Conservation (phyloP, 1,140 invertebrate genomes). For the Dermatophagoides farinae region DNA sequence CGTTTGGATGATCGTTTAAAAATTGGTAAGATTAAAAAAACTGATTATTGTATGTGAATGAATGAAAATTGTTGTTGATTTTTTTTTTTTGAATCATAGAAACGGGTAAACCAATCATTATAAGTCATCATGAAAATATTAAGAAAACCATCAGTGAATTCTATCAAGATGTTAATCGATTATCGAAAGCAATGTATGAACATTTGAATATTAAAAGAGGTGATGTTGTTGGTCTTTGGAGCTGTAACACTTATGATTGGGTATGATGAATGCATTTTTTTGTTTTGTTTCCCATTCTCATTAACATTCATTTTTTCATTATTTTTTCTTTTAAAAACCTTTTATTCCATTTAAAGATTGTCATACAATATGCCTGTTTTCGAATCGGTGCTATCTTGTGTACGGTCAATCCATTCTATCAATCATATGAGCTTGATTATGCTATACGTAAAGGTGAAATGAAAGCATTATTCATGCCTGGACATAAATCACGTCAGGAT, state of each 20-base stretch:
- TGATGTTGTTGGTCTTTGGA: slow-evolving; percentile 14
- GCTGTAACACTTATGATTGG: slow-evolving; percentile 15
- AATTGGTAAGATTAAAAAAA: background rate
- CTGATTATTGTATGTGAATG: too few relatives aligned
- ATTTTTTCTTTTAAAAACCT: background rate
- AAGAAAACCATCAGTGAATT: slow-evolving; percentile 13
- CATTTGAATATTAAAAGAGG: slow-evolving; percentile 9
- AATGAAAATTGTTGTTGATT: too few relatives aligned
- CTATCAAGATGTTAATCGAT: slow-evolving; percentile 14
- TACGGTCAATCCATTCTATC: slow-evolving; percentile 16
- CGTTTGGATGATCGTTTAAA: background rate
- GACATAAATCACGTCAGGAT: slow-evolving; percentile 5
- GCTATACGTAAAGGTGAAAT: slow-evolving; percentile 2
- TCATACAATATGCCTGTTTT: slow-evolving; percentile 13
- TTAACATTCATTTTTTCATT: background rate
- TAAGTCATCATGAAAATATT: slow-evolving; percentile 14
- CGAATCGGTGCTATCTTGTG: slow-evolving; percentile 9
- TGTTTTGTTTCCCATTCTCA: background rate
- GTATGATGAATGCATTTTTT: background rate
- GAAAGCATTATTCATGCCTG: slow-evolving; percentile 16
- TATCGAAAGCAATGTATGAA: slow-evolving; percentile 9
- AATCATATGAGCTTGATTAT: slow-evolving; percentile 13
- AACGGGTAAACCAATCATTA: background rate
- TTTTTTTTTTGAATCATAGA: background rate
- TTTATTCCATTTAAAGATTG: background rate